Base-by-base conservation (phyloP, 2,113 vertebrate genomes). In the Pollimyrus isidori region DNA sequence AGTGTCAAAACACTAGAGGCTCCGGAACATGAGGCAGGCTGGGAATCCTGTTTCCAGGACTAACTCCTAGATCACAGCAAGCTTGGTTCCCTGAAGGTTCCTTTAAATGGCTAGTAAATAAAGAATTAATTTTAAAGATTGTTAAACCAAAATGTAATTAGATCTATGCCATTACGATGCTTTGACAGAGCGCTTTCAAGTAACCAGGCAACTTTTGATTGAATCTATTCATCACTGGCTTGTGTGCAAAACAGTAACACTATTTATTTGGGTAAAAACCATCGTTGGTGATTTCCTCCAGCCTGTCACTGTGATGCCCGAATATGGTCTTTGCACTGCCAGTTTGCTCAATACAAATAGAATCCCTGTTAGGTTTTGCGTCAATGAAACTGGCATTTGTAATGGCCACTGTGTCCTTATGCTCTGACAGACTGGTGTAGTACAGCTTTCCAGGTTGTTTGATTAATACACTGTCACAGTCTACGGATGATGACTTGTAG, bases 211-310 rank as follows among this genome's bases (percentile, higher is more conserved):
- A 89, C 89, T 76, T 62, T 87, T 46, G 80, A 65, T 89, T 87
- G 45, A 89, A 73, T 87, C 89, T 89, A 86, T 89, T 89, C 62
- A 86, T 73, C 84, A 89, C 52, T 86, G 89, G 84, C 84, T 52
- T 46, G 48, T 52, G 84, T 62, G 7, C 86, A 89, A 89, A 82
- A 84, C 58, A 83, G 69, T 30, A 48, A 62, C 10, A 39, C 76
- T 69, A 86, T 89, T 86, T 83, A 89, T 89, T 53, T 89, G 62
- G 46, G 89, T 42, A 48, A 73, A 73, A 21, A 35, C 39, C 58
- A 86, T 89, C 17, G 62, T n/a, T 15, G 26, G 56, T 85, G 65
- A 89, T 89, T 53, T 89, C 35, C 83, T 69, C 6, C 21, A 69
- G 83, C 58, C 62, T 17, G 69, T 86, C 84, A 65, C 83, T 46